These are phyloP conservation scores for Sinotaia quadrata DNA, from an alignment of 2,888 invertebrate genomes.

Conservation along the genomic window DNA sequence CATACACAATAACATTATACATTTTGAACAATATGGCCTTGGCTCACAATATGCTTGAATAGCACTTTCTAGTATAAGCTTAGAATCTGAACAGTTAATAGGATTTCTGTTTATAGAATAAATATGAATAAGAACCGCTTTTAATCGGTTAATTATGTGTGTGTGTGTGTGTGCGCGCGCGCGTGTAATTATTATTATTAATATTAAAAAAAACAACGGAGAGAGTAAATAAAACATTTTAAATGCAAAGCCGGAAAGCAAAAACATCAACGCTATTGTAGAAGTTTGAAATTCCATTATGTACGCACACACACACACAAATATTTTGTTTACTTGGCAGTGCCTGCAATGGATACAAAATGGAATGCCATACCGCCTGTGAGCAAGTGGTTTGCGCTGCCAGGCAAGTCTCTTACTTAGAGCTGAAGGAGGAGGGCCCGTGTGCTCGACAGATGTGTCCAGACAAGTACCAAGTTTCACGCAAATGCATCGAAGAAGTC, in stretches of 20 bases:
- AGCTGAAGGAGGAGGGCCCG: not conserved
- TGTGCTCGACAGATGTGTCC: constrained; percentile 18
- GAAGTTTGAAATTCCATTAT: not conserved
- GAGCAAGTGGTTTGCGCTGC: constrained; percentile 5
- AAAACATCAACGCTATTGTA: not conserved
- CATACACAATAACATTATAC: too few relatives aligned
- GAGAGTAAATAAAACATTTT: too few relatives aligned
- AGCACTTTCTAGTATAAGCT: too few relatives aligned
- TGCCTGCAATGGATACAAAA: not conserved
- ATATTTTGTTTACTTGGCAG: not conserved
- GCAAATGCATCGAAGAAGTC: not conserved
- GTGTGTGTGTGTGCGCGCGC: too few relatives aligned
- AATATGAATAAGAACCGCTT: too few relatives aligned
- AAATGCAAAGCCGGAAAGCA: not conserved
- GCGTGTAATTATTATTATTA: too few relatives aligned
- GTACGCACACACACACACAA: not conserved
- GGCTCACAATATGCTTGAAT: too few relatives aligned
- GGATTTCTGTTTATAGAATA: too few relatives aligned
- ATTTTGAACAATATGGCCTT: too few relatives aligned
- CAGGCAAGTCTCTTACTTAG: not conserved
- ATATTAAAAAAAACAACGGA: too few relatives aligned
- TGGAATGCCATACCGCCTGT: constrained; percentile 1
- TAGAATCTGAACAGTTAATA: too few relatives aligned
- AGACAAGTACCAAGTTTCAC: constrained; percentile 6
- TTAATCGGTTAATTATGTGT: too few relatives aligned